Conservation (phyloP, 2,888 invertebrate species). For the Habrosyne pyritoides region DNA sequence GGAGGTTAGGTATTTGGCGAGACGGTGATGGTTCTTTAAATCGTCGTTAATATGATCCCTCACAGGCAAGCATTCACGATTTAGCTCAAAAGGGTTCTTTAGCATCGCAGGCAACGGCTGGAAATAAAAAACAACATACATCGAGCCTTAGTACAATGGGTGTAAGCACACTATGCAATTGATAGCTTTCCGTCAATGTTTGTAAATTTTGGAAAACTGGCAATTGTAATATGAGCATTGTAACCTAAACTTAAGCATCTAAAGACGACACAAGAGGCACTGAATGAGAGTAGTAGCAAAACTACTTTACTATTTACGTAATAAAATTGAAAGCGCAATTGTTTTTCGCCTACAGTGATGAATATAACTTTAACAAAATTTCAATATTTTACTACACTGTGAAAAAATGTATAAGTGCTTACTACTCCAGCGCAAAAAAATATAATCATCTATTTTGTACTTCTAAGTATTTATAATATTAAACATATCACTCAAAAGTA, state of each 20-base stretch:
- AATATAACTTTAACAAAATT: conserved; percentile 42
- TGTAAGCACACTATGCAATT: conserved; percentile 68
- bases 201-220: conserved; percentile 44
- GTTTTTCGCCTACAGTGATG: conserved; percentile 29
- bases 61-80: conserved; percentile 84
- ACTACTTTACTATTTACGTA: conserved; percentile 5
- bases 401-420: conserved; percentile 49
- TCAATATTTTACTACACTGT: conserved; percentile 33
- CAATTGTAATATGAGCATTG: conserved; percentile 56
- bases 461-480: background rate
- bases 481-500: conserved; percentile 16
- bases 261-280: conserved; percentile 58
- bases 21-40: conserved; percentile 78
- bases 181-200: conserved; percentile 44
- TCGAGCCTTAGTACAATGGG: conserved; percentile 80
- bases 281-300: conserved; percentile 15
- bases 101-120: conserved; percentile 84
- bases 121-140: conserved; percentile 84
- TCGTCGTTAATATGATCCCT: conserved; percentile 83
- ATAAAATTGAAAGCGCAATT: conserved; percentile 21
- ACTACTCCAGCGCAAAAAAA: conserved; percentile 33
- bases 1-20: conserved; percentile 77
- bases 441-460: conserved; percentile 4
- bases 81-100: conserved; percentile 83
- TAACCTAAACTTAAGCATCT: conserved; percentile 75